A percentile compares a stretch with the other conserved stretches of the same genome.
Conservation (phyloP, 2,113 vertebrate species). For the Eublepharis macularius region DNA sequence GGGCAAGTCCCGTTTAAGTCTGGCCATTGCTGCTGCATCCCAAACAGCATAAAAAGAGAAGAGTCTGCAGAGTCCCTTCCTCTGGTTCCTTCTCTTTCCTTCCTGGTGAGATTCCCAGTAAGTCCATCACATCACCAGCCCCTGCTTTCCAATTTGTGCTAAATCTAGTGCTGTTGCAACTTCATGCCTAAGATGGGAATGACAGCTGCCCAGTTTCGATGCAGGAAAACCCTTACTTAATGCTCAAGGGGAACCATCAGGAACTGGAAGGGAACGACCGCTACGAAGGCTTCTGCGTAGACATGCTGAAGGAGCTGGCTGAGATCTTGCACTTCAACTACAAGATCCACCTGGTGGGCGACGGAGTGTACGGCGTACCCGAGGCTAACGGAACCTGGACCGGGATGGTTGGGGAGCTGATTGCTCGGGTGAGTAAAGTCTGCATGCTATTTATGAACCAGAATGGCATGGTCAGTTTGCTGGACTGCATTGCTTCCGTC, state of each 20-base stretch:
- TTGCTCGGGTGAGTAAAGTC: constrained; percentile 85
- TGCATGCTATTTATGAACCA: not conserved
- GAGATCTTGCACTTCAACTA: constrained; percentile 96
- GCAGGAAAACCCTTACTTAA: constrained; percentile 98
- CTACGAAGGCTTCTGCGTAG: constrained; percentile 97
- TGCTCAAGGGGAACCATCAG: constrained; percentile 94
- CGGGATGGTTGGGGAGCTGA: constrained; percentile 97
- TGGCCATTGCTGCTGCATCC: not conserved
- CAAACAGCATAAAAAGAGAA: not conserved
- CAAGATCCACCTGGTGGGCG: constrained; percentile 91
- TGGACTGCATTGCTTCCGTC: not conserved
- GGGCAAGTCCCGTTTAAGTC: accelerated
- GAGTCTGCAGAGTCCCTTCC: not conserved
- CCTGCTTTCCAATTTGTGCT: not conserved
- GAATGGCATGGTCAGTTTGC: not conserved
- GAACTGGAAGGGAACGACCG: constrained; percentile 93
- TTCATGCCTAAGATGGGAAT: constrained; percentile 77
- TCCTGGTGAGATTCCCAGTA: not conserved
- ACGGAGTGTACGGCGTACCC: constrained; percentile 89
- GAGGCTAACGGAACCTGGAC: constrained; percentile 95
- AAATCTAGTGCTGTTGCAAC: constrained; percentile 31
- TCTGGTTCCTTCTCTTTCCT: not conserved
- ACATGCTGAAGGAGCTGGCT: constrained; percentile 95
- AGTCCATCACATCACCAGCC: not conserved
- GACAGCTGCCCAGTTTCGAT: constrained; percentile 82